Conservation (phyloP, 2,113 vertebrate species). For the Nanorana parkeri region DNA sequence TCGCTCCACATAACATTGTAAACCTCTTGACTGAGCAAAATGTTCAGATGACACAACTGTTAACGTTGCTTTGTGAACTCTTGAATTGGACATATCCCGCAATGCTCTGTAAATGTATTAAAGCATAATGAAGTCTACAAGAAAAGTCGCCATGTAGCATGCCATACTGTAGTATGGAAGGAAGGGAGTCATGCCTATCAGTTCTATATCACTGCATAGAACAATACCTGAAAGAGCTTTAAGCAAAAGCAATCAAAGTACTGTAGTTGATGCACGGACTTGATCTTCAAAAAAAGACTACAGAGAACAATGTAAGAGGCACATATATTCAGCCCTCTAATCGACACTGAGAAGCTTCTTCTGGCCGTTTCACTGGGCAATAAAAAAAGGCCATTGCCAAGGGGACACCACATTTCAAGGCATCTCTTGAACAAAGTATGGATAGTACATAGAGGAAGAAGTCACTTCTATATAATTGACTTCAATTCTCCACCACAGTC, state of each 20-base stretch:
- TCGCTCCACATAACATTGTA: conserved; percentile 15
- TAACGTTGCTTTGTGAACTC: conserved; percentile 17
- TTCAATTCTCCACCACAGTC: not conserved
- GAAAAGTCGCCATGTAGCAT: not conserved
- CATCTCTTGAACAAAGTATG: not conserved
- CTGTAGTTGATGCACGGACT: conserved; percentile 12
- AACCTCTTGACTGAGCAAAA: conserved; percentile 1
- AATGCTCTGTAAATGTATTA: conserved; percentile 17
- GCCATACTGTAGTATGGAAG: not conserved
- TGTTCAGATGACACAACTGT: not conserved
- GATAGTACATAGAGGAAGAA: conserved; percentile 15
- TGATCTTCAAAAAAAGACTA: not conserved
- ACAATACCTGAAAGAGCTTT: conserved; percentile 52
- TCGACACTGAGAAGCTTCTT: not conserved
- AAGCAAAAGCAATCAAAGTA: conserved; percentile 38
- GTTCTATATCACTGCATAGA: conserved; percentile 41
- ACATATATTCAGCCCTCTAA: conserved; percentile 24
- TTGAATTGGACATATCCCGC: not conserved
- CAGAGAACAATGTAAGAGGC: conserved; percentile 15
- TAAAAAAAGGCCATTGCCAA: conserved; percentile 2
- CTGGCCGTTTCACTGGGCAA: conserved; percentile 7
- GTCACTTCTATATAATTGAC: conserved; percentile 14
- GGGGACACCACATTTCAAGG: not conserved
- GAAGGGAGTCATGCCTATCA: not conserved
- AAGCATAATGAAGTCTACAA: not conserved